Base-by-base conservation (phyloP, 2,113 vertebrate species). In the Sarotherodon lohbergeri region DNA sequence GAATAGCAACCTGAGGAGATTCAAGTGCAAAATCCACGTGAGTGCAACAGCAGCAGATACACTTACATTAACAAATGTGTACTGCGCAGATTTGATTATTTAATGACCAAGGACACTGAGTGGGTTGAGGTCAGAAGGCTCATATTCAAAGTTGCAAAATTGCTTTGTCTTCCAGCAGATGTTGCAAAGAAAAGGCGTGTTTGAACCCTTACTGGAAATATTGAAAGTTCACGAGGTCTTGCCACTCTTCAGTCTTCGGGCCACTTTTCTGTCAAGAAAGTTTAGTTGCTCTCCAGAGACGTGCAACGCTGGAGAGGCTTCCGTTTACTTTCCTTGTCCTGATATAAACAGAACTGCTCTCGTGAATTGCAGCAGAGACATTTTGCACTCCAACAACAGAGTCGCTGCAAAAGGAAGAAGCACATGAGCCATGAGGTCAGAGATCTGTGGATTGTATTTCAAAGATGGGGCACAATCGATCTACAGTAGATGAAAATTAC, bases 1-100 rank as follows among this genome's bases (percentile, higher is more conserved):
- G 56, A 92, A 85, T 48, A 19, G 50, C 34, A 80, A 87, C 80
- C 85, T 78, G 87, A 91, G 83, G 83, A 82, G 39, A 84, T 83
- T 84, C 22, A 32, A 43, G 55, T 6, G 36, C 39, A 78, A 50
- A 83, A 61, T 50, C 80, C 17, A 27, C 57, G 3, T 86, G 84
- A 80, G 57, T 55, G 29, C 5, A 10, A 68, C 46, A 68, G 24
- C n/a, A 54, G 83, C n/a, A 27, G 27, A 71, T 43, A 71, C 22
- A 34, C 22, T 78, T 81, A 73, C 56, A 73, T 54, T 1, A 59
- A 32, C 55, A 39, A 80, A 50, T 19, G 52, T 19, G 32, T 16
- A 22, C 27, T 36, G 13, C 39, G 27, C 24, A 56, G 24, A 39
- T 41, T 57, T 78, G 59, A 79, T 71, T 82, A 59, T 63, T 12